Evolutionary conservation across 2,113 vertebrate species (phyloP).

Genomic region (Terrapene triunguis): DNA sequence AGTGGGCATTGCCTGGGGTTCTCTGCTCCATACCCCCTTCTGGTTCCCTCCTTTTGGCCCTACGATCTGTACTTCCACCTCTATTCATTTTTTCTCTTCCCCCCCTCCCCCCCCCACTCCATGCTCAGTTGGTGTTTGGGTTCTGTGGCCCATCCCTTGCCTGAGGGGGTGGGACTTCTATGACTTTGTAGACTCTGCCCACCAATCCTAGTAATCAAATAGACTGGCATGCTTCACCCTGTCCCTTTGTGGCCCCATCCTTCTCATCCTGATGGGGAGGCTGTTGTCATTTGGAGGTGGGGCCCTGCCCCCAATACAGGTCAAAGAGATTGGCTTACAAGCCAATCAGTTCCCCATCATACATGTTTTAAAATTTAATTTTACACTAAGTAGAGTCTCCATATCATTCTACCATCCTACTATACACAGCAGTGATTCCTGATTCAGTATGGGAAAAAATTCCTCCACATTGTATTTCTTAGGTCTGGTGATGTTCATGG

Average conservation of each 20-base stretch:
- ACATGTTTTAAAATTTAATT: neutral
- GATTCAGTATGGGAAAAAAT: neutral
- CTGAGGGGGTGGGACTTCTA: neutral
- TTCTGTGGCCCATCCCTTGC: neutral
- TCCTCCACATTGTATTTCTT: neutral
- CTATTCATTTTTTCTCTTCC: neutral
- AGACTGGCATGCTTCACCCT: neutral
- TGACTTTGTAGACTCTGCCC: neutral
- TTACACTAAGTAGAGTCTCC: neutral
- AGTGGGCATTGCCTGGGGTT: neutral
- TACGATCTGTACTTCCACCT: neutral
- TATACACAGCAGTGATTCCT: neutral
- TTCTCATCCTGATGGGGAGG: neutral
- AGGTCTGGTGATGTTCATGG: neutral
- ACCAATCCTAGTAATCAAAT: neutral
- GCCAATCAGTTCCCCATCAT: neutral
- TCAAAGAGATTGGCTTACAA: neutral
- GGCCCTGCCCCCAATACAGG: neutral
- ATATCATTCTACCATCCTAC: neutral
- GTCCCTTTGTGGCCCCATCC: neutral
- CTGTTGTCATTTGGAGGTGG: neutral
- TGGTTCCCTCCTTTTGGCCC: neutral
- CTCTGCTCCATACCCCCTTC: neutral
- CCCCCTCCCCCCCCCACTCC: neutral
- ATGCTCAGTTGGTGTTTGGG: neutral